These are phyloP conservation scores for Mesodorylaimus sp. DNA, from an alignment of 2,888 invertebrate species.

Conservation along the genomic window DNA sequence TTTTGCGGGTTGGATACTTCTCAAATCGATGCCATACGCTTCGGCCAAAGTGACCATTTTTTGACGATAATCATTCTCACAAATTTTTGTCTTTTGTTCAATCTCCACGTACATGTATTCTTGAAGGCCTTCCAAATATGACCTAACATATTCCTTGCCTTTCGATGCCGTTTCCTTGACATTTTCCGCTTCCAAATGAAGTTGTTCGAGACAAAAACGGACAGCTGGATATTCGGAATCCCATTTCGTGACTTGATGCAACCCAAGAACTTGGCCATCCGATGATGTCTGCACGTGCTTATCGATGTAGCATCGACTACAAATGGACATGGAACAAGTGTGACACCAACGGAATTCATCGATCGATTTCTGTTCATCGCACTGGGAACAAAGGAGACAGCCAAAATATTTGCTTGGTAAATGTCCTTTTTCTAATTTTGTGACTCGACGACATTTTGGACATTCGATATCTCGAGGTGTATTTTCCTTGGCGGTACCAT, in stretches of 20 bases:
- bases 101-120: neutral
- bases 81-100: neutral
- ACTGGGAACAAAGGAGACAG: neutral
- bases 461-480: neutral
- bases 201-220: neutral
- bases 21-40: neutral
- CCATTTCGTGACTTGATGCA: neutral
- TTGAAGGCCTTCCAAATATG: conserved; percentile 1
- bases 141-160: neutral
- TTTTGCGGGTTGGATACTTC: neutral
- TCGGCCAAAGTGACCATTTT: neutral
- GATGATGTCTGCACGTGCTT: neutral
- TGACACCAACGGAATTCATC: conserved; percentile 9
- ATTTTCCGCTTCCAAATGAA: neutral
- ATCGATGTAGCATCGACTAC: conserved; percentile 8
- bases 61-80: neutral
- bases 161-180: neutral
- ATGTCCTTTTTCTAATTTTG: neutral
- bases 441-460: conserved; percentile 5
- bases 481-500: neutral
- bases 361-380: conserved; percentile 3
- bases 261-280: neutral
- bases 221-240: neutral
- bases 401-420: conserved; percentile 4
- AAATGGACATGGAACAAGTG: neutral